phyloP scores from a whole-genome alignment of 2,113 vertebrate species.

The Lota lota region DNA sequence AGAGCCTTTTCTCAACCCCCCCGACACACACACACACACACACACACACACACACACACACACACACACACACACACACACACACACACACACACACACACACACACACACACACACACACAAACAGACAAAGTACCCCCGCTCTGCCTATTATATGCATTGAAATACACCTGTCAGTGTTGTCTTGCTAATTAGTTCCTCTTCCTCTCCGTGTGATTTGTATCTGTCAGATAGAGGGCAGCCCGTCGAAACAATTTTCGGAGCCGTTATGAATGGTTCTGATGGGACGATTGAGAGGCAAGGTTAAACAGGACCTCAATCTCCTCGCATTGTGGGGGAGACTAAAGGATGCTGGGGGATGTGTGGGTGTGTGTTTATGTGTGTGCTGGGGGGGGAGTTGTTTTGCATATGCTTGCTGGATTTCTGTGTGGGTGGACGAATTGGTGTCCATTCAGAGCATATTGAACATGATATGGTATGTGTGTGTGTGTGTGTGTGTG shows the following conservation, averaged over 20 bases:
- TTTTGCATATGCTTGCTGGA: neutral
- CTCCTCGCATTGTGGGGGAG: constrained; percentile 8
- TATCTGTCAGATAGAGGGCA: constrained; percentile 52
- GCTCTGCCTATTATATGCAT: constrained; percentile 42
- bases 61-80: too few relatives aligned
- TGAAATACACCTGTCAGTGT: constrained; percentile 26
- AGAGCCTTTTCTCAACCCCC: neutral
- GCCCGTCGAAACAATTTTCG: constrained; percentile 17
- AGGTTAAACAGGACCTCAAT: constrained; percentile 43
- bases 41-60: neutral
- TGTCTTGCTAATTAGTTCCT: constrained; percentile 22
- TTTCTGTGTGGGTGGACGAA: neutral
- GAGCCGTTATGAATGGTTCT: constrained; percentile 19
- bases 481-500: too few relatives aligned
- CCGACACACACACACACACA: neutral
- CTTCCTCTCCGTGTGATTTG: constrained; percentile 32
- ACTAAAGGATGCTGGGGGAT: neutral
- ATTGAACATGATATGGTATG: too few relatives aligned
- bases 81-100: too few relatives aligned
- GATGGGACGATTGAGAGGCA: constrained; percentile 47
- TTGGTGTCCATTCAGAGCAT: neutral
- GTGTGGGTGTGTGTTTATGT: constrained; percentile 10
- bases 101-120: too few relatives aligned
- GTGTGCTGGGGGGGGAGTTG: neutral
- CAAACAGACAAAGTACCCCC: constrained; percentile 5